phyloP scores from a whole-genome alignment of 2,113 vertebrate genomes.

The Sapayoa aenigma region DNA sequence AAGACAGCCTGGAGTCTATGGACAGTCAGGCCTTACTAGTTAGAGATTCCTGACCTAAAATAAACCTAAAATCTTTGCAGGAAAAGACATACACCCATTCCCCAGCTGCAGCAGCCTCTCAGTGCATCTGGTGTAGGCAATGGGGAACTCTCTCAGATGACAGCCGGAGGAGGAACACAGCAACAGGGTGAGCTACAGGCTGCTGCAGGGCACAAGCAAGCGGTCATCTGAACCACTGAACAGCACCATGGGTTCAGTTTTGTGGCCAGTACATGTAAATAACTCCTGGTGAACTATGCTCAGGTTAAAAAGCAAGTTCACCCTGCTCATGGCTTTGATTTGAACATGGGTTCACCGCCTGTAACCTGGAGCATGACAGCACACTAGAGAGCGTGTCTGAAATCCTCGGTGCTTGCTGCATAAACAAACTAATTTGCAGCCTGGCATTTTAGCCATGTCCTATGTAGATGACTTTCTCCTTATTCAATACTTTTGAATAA shows the following conservation, averaged over 20 bases:
- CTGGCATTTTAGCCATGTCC: slow-evolving; percentile 36
- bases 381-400: neutral
- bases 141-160: neutral
- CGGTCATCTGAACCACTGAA: neutral
- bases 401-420: neutral
- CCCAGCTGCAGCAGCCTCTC: neutral
- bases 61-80: neutral
- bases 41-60: neutral
- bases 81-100: rapidly evolving
- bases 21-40: neutral
- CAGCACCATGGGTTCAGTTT: neutral
- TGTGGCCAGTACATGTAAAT: neutral
- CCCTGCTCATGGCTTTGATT: neutral
- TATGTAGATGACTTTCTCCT: slow-evolving; percentile 18
- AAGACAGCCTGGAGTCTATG: neutral
- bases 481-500: slow-evolving; percentile 43
- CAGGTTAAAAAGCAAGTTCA: neutral
- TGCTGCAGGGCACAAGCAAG: neutral
- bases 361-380: neutral
- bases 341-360: neutral
- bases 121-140: neutral
- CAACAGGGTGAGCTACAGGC: neutral
- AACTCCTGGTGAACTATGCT: neutral
- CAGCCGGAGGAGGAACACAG: neutral
- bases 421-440: slow-evolving; percentile 56